Conservation (phyloP, 2,113 vertebrate species). For the Cyanistes caeruleus region DNA sequence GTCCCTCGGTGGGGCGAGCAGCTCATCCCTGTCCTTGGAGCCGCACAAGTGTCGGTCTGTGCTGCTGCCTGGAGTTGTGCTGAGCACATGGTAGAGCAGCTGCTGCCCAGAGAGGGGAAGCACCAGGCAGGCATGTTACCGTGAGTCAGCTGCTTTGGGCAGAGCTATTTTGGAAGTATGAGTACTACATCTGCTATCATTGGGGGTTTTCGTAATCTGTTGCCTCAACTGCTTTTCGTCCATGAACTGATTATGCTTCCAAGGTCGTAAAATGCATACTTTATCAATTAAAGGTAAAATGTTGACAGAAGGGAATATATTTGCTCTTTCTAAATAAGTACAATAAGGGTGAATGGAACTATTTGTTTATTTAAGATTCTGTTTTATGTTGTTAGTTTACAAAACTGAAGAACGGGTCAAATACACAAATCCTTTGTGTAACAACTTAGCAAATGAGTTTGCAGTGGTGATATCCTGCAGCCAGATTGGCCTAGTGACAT, state of each 20-base stretch:
- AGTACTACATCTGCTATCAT: constrained; percentile 22
- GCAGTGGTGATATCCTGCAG: not conserved
- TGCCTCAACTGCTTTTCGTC: constrained; percentile 4
- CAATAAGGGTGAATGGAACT: not conserved
- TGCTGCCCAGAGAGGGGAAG: not conserved
- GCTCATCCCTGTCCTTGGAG: not conserved
- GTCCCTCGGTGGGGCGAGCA: not conserved
- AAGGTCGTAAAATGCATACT: not conserved
- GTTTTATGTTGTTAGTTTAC: not conserved
- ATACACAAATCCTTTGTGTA: not conserved
- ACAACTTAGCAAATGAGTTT: not conserved
- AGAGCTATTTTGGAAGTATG: constrained; percentile 52
- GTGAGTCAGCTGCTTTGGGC: constrained; percentile 65
- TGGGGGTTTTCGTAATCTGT: not conserved
- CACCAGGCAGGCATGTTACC: not conserved
- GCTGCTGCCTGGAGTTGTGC: constrained; percentile 30
- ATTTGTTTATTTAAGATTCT: not conserved
- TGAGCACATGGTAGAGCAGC: constrained; percentile 36
- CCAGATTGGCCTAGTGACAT: not conserved
- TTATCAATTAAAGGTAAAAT: not conserved
- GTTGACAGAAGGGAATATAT: not conserved
- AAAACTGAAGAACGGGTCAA: not conserved
- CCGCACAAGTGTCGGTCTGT: fast-evolving
- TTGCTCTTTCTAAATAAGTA: not conserved
- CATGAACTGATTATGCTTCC: not conserved